Percentiles rank a stretch among this genome's conserved stretches.
Conservation (phyloP, 2,797 vertebrate genomes). For the Myotis findleyi region DNA sequence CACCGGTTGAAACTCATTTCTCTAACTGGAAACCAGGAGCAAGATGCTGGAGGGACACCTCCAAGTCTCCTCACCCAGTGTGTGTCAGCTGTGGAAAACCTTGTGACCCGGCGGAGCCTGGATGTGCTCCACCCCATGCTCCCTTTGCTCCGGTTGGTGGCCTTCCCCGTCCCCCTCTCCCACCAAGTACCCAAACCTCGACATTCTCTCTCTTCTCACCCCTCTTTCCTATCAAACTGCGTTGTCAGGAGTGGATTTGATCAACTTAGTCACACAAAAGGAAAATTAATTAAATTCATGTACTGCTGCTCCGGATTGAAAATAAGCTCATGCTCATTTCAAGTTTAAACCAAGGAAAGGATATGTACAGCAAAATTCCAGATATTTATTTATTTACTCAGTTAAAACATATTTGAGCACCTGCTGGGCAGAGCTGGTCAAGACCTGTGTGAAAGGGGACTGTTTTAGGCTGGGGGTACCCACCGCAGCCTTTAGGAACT, state of each 20-base stretch:
- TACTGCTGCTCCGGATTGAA: neutral
- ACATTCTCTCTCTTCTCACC: neutral
- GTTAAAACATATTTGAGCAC: neutral
- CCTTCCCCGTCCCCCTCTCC: neutral
- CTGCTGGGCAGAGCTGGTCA: neutral
- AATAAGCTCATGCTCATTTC: slow-evolving; percentile 16
- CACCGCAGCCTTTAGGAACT: neutral
- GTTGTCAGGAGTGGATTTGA: neutral
- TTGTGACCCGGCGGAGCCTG: neutral
- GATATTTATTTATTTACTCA: neutral
- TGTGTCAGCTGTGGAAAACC: fast-evolving
- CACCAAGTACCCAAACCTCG: neutral
- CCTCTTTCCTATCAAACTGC: neutral
- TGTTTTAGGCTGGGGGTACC: neutral
- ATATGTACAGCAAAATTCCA: neutral
- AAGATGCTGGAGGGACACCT: fast-evolving
- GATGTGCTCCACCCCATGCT: neutral
- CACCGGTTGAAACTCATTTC: no score
- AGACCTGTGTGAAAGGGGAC: neutral
- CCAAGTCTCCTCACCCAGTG: fast-evolving
- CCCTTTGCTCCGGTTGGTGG: neutral
- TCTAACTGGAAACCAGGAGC: neutral
- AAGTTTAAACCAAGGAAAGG: neutral
- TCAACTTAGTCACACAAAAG: neutral
- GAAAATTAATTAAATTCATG: neutral